Evolutionary conservation across 2,113 vertebrate species (phyloP).

Genomic region (Heptranchias perlo): DNA sequence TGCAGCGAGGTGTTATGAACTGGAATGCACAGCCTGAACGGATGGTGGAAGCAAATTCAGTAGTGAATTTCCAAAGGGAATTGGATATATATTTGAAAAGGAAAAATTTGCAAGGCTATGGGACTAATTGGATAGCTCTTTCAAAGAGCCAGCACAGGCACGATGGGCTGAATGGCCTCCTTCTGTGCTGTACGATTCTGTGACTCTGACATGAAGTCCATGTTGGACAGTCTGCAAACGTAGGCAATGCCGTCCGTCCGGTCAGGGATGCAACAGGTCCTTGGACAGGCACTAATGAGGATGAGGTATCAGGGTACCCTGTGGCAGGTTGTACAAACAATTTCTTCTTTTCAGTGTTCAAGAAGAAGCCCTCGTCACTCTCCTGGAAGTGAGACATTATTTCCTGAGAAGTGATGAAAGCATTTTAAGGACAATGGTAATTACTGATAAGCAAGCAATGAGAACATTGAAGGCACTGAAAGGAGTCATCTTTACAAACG

Average conservation of each 20-base stretch:
- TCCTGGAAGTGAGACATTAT: not conserved
- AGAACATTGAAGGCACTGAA: not conserved
- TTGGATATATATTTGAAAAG: not conserved
- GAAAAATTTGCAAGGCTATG: not conserved
- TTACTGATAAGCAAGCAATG: not conserved
- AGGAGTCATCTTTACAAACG: not conserved
- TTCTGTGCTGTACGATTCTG: not conserved
- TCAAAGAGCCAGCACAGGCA: no score
- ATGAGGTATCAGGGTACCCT: not conserved
- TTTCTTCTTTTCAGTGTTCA: not conserved
- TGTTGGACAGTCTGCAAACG: no score
- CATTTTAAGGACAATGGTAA: not conserved
- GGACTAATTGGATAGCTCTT: not conserved
- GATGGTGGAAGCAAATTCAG: not conserved
- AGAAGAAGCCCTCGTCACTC: not conserved
- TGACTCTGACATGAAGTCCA: not conserved
- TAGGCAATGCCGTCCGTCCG: not conserved
- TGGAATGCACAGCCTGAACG: not conserved
- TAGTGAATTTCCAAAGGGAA: not conserved
- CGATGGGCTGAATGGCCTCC: not conserved
- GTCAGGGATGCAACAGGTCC: not conserved
- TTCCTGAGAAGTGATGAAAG: not conserved
- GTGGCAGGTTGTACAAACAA: not conserved
- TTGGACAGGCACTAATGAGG: not conserved
- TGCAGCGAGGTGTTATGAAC: not conserved